Evolutionary conservation across 1,140 invertebrate species (phyloP).

Genomic region (Plutomurus gul): DNA sequence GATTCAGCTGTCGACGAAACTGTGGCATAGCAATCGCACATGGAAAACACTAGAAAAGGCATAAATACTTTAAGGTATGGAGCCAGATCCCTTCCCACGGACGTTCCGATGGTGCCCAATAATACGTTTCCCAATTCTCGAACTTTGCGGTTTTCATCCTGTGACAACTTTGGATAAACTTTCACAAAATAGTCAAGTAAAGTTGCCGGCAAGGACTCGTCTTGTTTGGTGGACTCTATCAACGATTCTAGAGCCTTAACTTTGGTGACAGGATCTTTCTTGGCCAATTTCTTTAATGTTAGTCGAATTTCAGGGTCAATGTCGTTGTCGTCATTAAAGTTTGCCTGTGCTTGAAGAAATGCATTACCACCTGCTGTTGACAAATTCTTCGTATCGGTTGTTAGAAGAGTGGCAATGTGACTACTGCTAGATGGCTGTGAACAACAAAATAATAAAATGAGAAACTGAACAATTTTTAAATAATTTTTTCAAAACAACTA

Average conservation of each 20-base stretch:
- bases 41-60: slow-evolving; percentile 75
- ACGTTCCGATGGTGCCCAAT: slow-evolving; percentile 69
- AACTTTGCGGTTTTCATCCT: slow-evolving; percentile 77
- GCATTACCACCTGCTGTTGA: not conserved
- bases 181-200: slow-evolving; percentile 78
- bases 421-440: not conserved
- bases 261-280: slow-evolving; percentile 84
- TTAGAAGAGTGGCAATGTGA: not conserved
- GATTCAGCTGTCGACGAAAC: slow-evolving; percentile 72
- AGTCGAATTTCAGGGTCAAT: slow-evolving; percentile 64
- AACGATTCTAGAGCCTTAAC: slow-evolving; percentile 63
- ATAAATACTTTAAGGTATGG: slow-evolving; percentile 75
- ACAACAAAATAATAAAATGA: not conserved
- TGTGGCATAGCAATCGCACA: slow-evolving; percentile 79
- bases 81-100: slow-evolving; percentile 74
- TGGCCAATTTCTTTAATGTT: slow-evolving; percentile 75
- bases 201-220: slow-evolving; percentile 45
- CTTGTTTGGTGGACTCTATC: slow-evolving; percentile 5
- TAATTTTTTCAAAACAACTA: not conserved
- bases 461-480: not conserved
- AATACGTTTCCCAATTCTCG: slow-evolving; percentile 73
- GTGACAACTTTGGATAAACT: slow-evolving; percentile 71
- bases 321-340: not conserved
- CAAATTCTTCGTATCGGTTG: not conserved
- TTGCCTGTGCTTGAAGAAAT: not conserved